phyloP scores from a whole-genome alignment of 1,140 invertebrate genomes.

The Zaprionus lachaisei region DNA sequence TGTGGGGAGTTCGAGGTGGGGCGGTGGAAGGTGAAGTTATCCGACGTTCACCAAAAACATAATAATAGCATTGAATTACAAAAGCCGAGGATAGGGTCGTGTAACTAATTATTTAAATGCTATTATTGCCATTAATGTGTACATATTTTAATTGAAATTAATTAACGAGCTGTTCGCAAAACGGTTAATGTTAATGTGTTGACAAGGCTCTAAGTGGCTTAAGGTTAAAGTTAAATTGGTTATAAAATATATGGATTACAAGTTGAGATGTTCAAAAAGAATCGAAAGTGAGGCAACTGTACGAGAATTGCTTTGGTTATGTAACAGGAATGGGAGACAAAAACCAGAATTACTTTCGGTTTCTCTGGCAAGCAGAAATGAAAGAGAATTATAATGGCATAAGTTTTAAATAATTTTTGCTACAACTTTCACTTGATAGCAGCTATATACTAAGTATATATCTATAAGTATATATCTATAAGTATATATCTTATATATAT shows the following conservation, averaged over 20 bases:
- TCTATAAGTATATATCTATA: background rate
- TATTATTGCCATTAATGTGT: slow-evolving; percentile 65
- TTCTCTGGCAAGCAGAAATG: slow-evolving; percentile 10
- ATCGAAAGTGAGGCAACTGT: slow-evolving; percentile 8
- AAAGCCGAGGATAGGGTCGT: slow-evolving; percentile 33
- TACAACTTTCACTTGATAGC: slow-evolving; percentile 14
- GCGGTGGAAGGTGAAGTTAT: background rate
- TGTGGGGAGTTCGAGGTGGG: background rate
- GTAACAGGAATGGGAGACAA: slow-evolving; percentile 11
- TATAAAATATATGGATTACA: background rate
- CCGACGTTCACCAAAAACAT: slow-evolving; percentile 2
- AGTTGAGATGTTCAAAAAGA: background rate
- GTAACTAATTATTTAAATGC: slow-evolving; percentile 79
- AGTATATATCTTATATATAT: slow-evolving; percentile 17
- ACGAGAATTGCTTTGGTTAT: slow-evolving; percentile 9
- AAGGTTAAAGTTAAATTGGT: slow-evolving; percentile 6
- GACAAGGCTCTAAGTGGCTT: slow-evolving; percentile 30
- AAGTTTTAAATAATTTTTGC: slow-evolving; percentile 33
- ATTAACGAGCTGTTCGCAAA: slow-evolving; percentile 58
- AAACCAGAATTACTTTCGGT: slow-evolving; percentile 25
- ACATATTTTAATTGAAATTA: slow-evolving; percentile 74
- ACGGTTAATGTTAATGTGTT: slow-evolving; percentile 50
- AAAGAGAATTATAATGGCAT: background rate
- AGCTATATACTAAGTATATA: slow-evolving; percentile 9
- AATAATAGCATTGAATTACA: slow-evolving; percentile 30